A percentile compares a stretch with the other conserved stretches of the same genome.
phyloP scores from a whole-genome alignment of 2,113 vertebrate species.

The Hymenochirus boettgeri region DNA sequence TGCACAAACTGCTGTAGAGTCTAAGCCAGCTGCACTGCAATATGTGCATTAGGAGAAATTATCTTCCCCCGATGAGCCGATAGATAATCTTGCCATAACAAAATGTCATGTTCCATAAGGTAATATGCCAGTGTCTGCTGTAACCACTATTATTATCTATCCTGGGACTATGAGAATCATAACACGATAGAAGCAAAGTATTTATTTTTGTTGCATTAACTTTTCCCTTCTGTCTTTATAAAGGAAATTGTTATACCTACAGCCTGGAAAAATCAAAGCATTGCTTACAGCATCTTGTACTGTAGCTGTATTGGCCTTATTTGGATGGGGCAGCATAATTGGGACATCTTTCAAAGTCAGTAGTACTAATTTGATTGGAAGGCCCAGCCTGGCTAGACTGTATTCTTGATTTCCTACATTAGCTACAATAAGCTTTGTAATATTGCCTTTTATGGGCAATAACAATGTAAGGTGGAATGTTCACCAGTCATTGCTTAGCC shows the following conservation, averaged over 20 bases:
- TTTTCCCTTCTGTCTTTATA: constrained; percentile 27
- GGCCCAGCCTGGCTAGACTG: constrained; percentile 38
- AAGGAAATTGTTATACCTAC: constrained; percentile 25
- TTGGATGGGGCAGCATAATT: constrained; percentile 59
- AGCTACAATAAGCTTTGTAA: constrained; percentile 56
- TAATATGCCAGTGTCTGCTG: constrained; percentile 35
- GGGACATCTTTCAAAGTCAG: constrained; percentile 53
- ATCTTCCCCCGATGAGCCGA: constrained; percentile 20
- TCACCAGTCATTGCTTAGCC: constrained; percentile 13
- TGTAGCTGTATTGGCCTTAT: constrained; percentile 50
- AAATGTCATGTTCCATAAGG: constrained; percentile 39
- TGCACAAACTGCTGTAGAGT: constrained; percentile 7
- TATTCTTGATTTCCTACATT: constrained; percentile 54
- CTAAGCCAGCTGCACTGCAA: constrained; percentile 32
- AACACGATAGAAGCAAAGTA: constrained; percentile 36
- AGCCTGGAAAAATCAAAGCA: neutral
- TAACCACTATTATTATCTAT: constrained; percentile 7
- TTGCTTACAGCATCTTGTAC: constrained; percentile 46
- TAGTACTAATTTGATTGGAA: constrained; percentile 50
- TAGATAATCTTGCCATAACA: constrained; percentile 20
- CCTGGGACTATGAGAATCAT: constrained; percentile 27
- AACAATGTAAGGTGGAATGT: constrained; percentile 48
- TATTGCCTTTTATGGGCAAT: constrained; percentile 45
- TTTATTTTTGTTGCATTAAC: constrained; percentile 47
- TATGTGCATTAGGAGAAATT: constrained; percentile 34